phyloP scores from a whole-genome alignment of 1,140 invertebrate species.

The Drosophila serrata region DNA sequence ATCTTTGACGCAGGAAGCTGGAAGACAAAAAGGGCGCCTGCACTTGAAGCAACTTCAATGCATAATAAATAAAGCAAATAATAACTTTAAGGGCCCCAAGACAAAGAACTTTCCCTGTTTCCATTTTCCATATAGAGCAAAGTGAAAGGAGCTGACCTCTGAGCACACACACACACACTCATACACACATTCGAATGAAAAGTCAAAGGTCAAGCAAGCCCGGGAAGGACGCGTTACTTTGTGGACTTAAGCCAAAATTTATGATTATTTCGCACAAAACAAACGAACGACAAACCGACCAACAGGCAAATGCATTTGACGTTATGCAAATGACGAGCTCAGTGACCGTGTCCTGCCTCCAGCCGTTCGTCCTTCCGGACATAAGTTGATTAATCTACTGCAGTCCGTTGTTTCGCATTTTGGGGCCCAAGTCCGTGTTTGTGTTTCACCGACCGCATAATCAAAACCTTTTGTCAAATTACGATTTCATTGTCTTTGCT shows the following conservation, averaged over 20 bases:
- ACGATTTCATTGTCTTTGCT: conserved; percentile 40
- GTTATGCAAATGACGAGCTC: conserved; percentile 72
- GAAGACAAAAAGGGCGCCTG: conserved; percentile 5
- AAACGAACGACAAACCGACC: conserved; percentile 21
- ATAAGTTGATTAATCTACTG: conserved; percentile 72
- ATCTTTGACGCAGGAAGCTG: conserved; percentile 33
- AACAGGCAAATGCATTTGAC: conserved; percentile 50
- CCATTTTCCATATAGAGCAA: conserved; percentile 51
- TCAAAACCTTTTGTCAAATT: conserved; percentile 53
- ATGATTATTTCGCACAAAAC: conserved; percentile 63
- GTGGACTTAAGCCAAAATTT: conserved; percentile 57
- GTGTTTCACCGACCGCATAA: conserved; percentile 41
- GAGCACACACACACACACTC: neutral
- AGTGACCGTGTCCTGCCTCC: conserved; percentile 38
- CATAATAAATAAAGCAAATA: conserved; percentile 81
- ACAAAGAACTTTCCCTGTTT: conserved; percentile 49
- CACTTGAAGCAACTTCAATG: conserved; percentile 66
- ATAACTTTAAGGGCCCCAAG: conserved; percentile 56
- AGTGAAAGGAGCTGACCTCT: conserved; percentile 28
- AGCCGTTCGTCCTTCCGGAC: conserved; percentile 15
- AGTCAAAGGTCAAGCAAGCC: conserved; percentile 45
- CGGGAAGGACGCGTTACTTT: conserved; percentile 26
- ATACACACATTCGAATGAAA: conserved; percentile 9
- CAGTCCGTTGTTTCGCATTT: conserved; percentile 34
- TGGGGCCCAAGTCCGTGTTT: conserved; percentile 47